A percentile compares a stretch with the other conserved stretches of the same genome.
Conservation (phyloP, 2,113 vertebrate species). For the Fulmarus glacialis region DNA sequence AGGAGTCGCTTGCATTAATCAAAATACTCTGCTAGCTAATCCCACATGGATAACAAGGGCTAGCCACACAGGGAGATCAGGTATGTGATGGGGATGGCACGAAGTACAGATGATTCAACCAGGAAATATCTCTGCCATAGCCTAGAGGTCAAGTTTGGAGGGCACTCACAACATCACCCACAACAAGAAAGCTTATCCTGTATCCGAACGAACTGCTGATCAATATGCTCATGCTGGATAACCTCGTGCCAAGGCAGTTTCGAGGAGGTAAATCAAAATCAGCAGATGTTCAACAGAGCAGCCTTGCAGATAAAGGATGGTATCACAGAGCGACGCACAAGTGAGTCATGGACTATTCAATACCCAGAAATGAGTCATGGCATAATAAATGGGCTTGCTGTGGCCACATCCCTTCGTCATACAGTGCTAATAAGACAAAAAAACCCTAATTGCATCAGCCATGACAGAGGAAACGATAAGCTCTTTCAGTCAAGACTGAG, state of each 20-base stretch:
- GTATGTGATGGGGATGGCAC: background rate
- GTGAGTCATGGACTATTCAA: background rate
- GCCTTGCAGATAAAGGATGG: background rate
- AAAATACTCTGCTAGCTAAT: background rate
- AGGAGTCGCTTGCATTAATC: background rate
- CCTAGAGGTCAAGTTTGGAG: background rate
- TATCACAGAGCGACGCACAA: fast-evolving
- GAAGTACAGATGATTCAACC: background rate
- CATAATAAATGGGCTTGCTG: background rate
- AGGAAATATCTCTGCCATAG: background rate
- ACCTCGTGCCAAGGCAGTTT: background rate
- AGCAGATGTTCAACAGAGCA: background rate
- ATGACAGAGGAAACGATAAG: fast-evolving
- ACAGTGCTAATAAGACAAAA: background rate
- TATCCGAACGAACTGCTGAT: background rate
- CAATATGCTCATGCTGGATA: background rate
- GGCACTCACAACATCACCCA: background rate
- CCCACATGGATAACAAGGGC: background rate
- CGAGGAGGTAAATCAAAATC: background rate
- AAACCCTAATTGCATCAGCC: background rate
- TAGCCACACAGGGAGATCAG: background rate
- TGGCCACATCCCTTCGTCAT: background rate
- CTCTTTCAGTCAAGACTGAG: background rate
- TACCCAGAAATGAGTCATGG: background rate
- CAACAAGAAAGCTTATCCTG: background rate